Evolutionary conservation across 2,888 invertebrate genomes (phyloP), one percentile per base, ranked within the genome.

Genomic region (Eudasyphora cyanicolor): DNA sequence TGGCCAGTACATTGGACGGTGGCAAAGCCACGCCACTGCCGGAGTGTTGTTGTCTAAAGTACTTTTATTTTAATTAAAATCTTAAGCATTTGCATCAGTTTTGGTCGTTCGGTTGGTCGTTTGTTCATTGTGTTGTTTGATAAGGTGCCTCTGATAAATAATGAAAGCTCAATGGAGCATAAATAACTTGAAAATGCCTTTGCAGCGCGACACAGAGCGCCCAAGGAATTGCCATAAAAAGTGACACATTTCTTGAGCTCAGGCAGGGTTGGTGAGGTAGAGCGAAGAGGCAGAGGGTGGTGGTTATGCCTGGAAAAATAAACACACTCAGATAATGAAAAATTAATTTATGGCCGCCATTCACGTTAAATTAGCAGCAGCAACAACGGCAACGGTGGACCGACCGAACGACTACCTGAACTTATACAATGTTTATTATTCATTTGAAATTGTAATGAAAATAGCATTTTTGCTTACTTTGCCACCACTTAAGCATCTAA

Each of bases 361-460:
- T 73, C 42, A 38, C 38, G 29, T 7, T 17, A 73, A 60, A 24
- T 67, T 67, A 67, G 67, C 67, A 42, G 12, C 67, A 12, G 1
- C 21, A 17, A 3, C 60, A n/a, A 0, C 7, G 29, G 35, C 12
- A 21, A 27, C 27, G n/a, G n/a, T n/a, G n/a, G n/a, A n/a, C n/a
- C n/a, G n/a, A n/a, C n/a, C n/a, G n/a, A n/a, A 0, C 7, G 29
- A 21, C 12, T 24, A 27, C 27, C 3, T 2, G 19, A 57, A 27
- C 27, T 57, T 57, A 38, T 38, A 38, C 64, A 54, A 21, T 73
- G 38, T 73, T 73, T 73, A 54, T 73, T 73, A 57, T 38, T 57
- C 57, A 73, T 54, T 73, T 73, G 71, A 73, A 71, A 35, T 73
- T 54, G 24, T 38, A 54, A 73, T 73, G 32, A 7, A 71, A 71